These are phyloP conservation scores for Limnothrissa miodon DNA, from an alignment of 2,113 vertebrate genomes.

Conservation along the genomic window DNA sequence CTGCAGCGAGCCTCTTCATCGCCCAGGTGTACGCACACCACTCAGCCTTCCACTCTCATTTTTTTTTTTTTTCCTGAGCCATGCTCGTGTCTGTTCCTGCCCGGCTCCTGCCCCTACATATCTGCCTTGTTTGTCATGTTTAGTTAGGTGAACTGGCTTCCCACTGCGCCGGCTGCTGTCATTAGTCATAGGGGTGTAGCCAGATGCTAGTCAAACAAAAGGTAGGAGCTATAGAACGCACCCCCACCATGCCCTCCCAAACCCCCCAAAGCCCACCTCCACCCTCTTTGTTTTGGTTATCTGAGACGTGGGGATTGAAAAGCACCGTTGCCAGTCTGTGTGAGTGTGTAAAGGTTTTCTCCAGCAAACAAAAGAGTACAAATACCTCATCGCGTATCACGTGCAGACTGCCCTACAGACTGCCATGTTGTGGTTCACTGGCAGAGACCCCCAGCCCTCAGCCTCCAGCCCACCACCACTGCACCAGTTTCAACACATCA, in stretches of 20 bases:
- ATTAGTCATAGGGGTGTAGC: slow-evolving; percentile 38
- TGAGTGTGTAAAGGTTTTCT: slow-evolving; percentile 21
- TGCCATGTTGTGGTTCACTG: not conserved
- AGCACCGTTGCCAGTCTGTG: slow-evolving; percentile 23
- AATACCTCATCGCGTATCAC: not conserved
- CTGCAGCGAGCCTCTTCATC: not conserved
- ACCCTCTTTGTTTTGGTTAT: slow-evolving; percentile 45
- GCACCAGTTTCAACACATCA: not conserved
- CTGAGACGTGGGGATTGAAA: slow-evolving; percentile 34
- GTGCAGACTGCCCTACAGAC: not conserved
- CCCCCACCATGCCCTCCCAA: not conserved
- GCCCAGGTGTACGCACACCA: not conserved
- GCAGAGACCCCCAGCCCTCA: not conserved
- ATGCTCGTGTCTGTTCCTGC: slow-evolving; percentile 5
- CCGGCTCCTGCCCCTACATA: not conserved
- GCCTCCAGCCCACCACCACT: no score
- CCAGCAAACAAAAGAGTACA: not conserved
- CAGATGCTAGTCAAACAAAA: slow-evolving; percentile 20
- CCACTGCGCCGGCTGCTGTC: slow-evolving; percentile 23
- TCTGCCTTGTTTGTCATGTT: slow-evolving; percentile 40
- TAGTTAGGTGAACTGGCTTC: slow-evolving; percentile 33
- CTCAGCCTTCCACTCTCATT: slow-evolving; percentile 21
- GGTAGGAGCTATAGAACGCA: not conserved
- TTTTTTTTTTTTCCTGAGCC: slow-evolving; percentile 6
- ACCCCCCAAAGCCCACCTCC: not conserved